These are phyloP conservation scores for Columbina picui DNA, from an alignment of 2,113 vertebrate species.

Conservation along the genomic window DNA sequence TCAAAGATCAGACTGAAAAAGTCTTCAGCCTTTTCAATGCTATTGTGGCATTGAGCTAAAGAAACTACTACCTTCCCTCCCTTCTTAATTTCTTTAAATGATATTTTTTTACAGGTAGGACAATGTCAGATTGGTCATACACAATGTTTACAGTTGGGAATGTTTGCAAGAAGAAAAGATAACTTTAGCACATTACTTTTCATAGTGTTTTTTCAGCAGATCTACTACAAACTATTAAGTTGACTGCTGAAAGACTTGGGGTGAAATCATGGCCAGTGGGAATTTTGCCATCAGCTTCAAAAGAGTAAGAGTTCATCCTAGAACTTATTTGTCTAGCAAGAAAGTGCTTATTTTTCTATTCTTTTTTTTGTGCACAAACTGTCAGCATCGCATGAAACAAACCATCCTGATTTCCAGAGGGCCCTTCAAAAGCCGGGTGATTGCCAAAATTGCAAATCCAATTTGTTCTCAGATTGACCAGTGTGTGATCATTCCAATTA, in stretches of 20 bases:
- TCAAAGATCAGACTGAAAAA: neutral
- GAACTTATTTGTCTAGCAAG: slow-evolving; percentile 35
- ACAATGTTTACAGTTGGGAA: neutral
- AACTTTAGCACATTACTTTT: neutral
- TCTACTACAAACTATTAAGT: neutral
- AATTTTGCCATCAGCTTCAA: slow-evolving; percentile 47
- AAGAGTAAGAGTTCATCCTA: slow-evolving; percentile 14
- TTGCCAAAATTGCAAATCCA: slow-evolving; percentile 52
- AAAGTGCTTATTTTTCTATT: slow-evolving; percentile 48
- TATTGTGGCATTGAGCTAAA: neutral
- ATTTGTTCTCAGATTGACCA: slow-evolving; percentile 64
- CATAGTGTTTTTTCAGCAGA: neutral
- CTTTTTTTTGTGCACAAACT: slow-evolving; percentile 7
- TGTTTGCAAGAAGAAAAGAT: neutral
- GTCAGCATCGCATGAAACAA: slow-evolving; percentile 41
- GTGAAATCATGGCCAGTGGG: slow-evolving; percentile 16
- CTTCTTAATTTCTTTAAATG: neutral
- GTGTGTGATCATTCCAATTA: slow-evolving; percentile 63
- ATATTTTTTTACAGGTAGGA: neutral
- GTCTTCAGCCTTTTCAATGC: neutral
- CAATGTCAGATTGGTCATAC: neutral
- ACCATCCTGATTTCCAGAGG: slow-evolving; percentile 46
- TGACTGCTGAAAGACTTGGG: neutral
- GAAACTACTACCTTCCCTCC: accelerated
- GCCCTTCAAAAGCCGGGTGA: slow-evolving; percentile 29